Base-by-base conservation (phyloP, 2,797 vertebrate species). In the Pyrocephalus nanus region DNA sequence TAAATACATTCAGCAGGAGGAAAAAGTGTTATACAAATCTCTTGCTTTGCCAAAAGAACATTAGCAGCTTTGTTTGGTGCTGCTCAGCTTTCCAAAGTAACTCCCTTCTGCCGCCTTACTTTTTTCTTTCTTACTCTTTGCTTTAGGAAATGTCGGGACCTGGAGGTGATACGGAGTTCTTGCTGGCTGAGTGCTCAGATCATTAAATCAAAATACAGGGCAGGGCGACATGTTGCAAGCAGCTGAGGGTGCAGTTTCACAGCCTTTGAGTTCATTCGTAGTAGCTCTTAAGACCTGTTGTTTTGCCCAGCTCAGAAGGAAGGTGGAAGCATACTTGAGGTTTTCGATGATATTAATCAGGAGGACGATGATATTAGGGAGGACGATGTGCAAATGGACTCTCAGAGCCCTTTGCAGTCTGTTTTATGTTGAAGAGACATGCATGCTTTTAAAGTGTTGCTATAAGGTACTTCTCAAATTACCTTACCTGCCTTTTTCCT, bases 1-100 rank as follows among this genome's bases (percentile, higher is more conserved):
- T 95, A 97, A 97, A 96, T 96, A 88, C 74, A 42, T 96, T 96
- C 77, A 76, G 79, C 78, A 86, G 94, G 75, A 88, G 90, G 76
- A 73, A 81, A 74, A 89, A 76, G 76, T 61, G 32, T 96, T 90
- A 74, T 32, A 80, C 87, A 87, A 23, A 93, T 92, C 86, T 91
- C 94, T 38, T 14, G 8, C 75, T 80, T 76, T 92, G 65, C 72
- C 86, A 93, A 34, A 92, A 62, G 84, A 89, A 73, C 71, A 53
- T 80, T 67, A 96, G 47, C 51, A 61, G 60, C 71, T 88, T 88
- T 74, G 58, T 86, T 91, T 50, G 53, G 60, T 82, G 72, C 75
- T 74, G 58, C 74, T 93, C 74, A 76, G 12, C 77, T 92, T 96
- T 96, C 90, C 53, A 67, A 27, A 96, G 60, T 82, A 62, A 75